Evolutionary conservation across 2,113 vertebrate species (phyloP).

Genomic region (Campylorhamphus procurvoides): DNA sequence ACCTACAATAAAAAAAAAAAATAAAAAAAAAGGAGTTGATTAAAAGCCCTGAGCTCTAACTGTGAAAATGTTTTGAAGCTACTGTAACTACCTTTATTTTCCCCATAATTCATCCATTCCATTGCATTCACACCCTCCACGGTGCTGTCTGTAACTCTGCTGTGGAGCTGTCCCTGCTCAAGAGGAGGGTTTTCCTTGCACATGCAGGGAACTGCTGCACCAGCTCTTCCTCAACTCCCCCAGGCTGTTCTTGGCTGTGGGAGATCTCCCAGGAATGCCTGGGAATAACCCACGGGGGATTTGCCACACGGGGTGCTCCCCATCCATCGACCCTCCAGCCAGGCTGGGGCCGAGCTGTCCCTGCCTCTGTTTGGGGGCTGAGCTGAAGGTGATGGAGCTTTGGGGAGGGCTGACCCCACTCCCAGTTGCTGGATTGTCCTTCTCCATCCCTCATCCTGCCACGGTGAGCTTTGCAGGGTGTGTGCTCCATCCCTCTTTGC

Average conservation of each 20-base stretch:
- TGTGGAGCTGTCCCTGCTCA: rapidly evolving
- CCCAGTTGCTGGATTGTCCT: rapidly evolving
- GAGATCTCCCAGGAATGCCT: neutral
- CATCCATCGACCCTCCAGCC: rapidly evolving
- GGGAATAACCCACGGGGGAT: rapidly evolving
- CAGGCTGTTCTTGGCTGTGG: neutral
- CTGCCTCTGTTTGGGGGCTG: rapidly evolving
- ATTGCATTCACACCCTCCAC: neutral
- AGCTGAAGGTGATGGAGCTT: neutral
- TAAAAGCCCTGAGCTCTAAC: conserved; percentile 11
- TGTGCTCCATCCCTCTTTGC: neutral
- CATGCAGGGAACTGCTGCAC: rapidly evolving
- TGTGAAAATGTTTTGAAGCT: conserved; percentile 20
- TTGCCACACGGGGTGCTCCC: rapidly evolving
- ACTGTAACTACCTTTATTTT: conserved; percentile 43
- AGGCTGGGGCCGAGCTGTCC: neutral
- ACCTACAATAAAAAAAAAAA: neutral
- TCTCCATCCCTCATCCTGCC: neutral
- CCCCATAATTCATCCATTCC: neutral
- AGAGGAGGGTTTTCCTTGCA: neutral
- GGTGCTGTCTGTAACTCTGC: neutral
- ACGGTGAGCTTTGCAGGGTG: neutral
- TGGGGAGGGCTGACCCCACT: neutral
- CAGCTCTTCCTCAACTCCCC: neutral
- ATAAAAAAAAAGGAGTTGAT: neutral